Percentiles rank a stretch among this genome's conserved stretches.
phyloP scores from a whole-genome alignment of 2,113 vertebrate genomes.

The Corythornis vintsioides region DNA sequence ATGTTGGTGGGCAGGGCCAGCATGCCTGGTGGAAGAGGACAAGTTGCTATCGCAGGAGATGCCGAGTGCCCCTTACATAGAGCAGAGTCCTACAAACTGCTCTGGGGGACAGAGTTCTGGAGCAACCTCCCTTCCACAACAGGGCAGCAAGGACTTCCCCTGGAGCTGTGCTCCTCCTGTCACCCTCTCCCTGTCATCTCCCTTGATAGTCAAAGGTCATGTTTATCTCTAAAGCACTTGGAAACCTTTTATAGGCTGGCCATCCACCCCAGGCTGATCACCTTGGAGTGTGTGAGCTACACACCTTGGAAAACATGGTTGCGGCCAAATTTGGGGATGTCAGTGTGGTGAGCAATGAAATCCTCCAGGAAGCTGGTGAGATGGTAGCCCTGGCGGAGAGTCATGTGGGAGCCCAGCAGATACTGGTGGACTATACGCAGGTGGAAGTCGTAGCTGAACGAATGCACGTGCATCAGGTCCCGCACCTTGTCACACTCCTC shows the following conservation, averaged over 20 bases:
- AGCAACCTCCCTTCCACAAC: not conserved
- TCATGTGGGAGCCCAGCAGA: conserved; percentile 90
- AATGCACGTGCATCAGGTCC: conserved; percentile 97
- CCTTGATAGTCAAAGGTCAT: not conserved
- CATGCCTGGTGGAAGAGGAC: conserved; percentile 73
- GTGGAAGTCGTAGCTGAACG: conserved; percentile 98
- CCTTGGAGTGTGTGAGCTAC: not conserved
- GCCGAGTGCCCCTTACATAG: not conserved
- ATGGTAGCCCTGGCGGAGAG: conserved; percentile 93
- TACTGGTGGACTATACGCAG: conserved; percentile 96
- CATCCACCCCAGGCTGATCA: not conserved
- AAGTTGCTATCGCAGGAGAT: not conserved
- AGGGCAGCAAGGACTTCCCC: not conserved
- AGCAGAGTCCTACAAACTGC: not conserved
- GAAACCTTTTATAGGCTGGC: not conserved
- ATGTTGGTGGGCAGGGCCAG: conserved; percentile 91
- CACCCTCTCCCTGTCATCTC: not conserved
- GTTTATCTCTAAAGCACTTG: not conserved
- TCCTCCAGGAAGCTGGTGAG: conserved; percentile 94
- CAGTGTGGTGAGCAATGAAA: conserved; percentile 92
- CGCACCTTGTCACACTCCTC: conserved; percentile 98
- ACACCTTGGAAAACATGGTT: conserved; percentile 96
- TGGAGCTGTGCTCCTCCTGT: not conserved
- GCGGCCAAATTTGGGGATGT: conserved; percentile 95
- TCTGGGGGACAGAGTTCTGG: not conserved